These are phyloP conservation scores for Drosophila setosimentum DNA, from an alignment of 2,888 invertebrate genomes.

Conservation along the genomic window DNA sequence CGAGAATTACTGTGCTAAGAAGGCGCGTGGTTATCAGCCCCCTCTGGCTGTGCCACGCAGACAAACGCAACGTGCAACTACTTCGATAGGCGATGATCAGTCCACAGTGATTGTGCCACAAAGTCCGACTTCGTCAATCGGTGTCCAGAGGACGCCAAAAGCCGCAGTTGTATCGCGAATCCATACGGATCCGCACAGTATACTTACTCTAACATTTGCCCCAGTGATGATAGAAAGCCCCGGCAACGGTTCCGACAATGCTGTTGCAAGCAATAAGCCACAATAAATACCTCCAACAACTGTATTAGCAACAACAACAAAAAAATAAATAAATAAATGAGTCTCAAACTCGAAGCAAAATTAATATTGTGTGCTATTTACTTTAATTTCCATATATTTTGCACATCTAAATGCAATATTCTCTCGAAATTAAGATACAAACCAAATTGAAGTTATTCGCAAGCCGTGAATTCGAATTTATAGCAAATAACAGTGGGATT, in stretches of 20 bases:
- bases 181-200: too few species aligned
- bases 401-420: background rate
- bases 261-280: too few species aligned
- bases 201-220: too few species aligned
- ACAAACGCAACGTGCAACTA: too few species aligned
- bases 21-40: conserved; percentile 2
- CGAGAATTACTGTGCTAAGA: background rate
- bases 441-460: background rate
- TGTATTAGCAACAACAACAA: background rate
- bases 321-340: background rate
- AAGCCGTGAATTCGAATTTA: background rate
- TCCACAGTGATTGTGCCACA: background rate
- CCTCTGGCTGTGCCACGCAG: background rate
- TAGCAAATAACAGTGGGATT: background rate
- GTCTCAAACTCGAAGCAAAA: background rate
- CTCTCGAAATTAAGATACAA: background rate
- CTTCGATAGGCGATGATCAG: too few species aligned
- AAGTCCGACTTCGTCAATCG: too few species aligned
- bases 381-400: background rate
- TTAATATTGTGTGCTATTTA: background rate
- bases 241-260: too few species aligned
- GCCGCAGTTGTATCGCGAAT: too few species aligned
- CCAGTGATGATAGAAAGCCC: too few species aligned
- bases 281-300: background rate
- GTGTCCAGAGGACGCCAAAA: too few species aligned